phyloP scores from a whole-genome alignment of 2,888 invertebrate species.

The Heteromyza rotundicornis region DNA sequence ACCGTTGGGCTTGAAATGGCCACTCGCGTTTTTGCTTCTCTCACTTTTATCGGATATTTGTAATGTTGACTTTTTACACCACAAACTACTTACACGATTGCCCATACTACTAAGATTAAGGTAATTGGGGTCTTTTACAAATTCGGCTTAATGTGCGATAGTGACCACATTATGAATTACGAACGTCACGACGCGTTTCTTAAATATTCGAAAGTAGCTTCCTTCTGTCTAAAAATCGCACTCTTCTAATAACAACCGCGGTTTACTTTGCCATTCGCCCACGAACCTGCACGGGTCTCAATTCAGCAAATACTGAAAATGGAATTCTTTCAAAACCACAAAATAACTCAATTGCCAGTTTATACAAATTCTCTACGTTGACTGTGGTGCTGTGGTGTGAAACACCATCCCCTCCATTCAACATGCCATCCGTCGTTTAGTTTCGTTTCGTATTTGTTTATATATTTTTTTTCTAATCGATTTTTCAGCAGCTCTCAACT shows the following conservation, averaged over 20 bases:
- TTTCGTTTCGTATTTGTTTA: conserved; percentile 1
- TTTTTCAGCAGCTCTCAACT: conserved; percentile 34
- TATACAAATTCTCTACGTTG: too few relatives aligned
- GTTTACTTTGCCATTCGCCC: too few relatives aligned
- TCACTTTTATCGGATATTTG: conserved; percentile 29
- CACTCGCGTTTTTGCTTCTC: conserved; percentile 18
- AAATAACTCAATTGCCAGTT: conserved; percentile 44
- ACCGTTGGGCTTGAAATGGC: conserved; percentile 43
- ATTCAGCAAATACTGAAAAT: conserved; percentile 56
- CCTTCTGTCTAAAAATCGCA: too few relatives aligned
- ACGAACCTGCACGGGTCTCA: conserved; percentile 53
- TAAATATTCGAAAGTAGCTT: too few relatives aligned
- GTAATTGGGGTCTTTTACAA: conserved; percentile 7
- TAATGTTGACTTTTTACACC: conserved; percentile 56
- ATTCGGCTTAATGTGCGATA: too few relatives aligned
- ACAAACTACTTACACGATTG: conserved; percentile 59
- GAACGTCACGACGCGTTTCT: too few relatives aligned
- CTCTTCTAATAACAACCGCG: too few relatives aligned
- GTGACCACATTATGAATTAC: too few relatives aligned
- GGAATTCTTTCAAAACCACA: conserved; percentile 51
- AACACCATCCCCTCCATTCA: background rate
- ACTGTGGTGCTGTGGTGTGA: conserved; percentile 27
- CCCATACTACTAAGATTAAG: conserved; percentile 52
- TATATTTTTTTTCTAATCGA: conserved; percentile 40
- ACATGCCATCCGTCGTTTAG: conserved; percentile 19